phyloP scores from a whole-genome alignment of 2,888 invertebrate genomes.

The Cheilosia variabilis region DNA sequence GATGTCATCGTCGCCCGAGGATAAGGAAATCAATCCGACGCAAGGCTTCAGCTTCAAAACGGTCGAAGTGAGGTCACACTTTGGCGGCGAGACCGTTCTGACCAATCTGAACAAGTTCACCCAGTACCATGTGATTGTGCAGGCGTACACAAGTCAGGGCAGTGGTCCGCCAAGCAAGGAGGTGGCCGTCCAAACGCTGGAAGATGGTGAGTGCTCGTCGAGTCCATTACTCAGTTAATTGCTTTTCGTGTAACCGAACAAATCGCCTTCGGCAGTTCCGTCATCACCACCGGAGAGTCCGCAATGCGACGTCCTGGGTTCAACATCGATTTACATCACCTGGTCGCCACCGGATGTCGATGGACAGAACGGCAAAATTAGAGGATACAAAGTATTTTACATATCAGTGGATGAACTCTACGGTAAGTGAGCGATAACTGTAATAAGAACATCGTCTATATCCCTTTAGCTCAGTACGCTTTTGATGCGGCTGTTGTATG shows the following conservation, averaged over 20 bases:
- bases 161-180: constrained; percentile 93
- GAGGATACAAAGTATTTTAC: constrained; percentile 93
- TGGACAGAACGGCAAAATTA: constrained; percentile 93
- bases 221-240: constrained; percentile 65
- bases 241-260: constrained; percentile 68
- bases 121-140: constrained; percentile 92
- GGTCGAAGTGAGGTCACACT: constrained; percentile 90
- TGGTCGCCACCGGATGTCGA: constrained; percentile 93
- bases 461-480: not conserved
- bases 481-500: not conserved
- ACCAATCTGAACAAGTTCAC: constrained; percentile 91
- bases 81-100: constrained; percentile 88
- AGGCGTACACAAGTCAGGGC: constrained; percentile 94
- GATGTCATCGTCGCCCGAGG: constrained; percentile 84
- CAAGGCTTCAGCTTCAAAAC: constrained; percentile 90
- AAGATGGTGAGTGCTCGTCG: constrained; percentile 88
- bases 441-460: constrained; percentile 52
- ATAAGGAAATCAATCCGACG: constrained; percentile 84
- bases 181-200: constrained; percentile 91
- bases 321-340: constrained; percentile 92
- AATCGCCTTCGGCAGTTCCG: constrained; percentile 87
- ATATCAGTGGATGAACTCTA: constrained; percentile 91
- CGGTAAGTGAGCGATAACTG: constrained; percentile 84
- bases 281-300: constrained; percentile 93
- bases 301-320: constrained; percentile 91